Evolutionary conservation across 1,140 invertebrate genomes (phyloP), one percentile per base, ranked within the genome.

Genomic region (Aphis craccivora): DNA sequence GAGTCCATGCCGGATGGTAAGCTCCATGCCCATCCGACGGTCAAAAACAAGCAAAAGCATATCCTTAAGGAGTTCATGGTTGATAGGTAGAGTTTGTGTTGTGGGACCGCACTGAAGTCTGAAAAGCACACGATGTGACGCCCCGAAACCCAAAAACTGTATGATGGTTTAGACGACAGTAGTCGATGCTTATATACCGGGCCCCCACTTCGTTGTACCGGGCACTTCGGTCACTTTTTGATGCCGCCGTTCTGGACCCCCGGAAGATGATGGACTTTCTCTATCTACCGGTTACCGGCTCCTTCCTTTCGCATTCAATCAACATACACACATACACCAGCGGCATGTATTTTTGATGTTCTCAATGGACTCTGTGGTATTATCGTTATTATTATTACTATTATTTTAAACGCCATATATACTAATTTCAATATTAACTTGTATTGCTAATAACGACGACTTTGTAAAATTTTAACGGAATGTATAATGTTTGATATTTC

Each of bases 181-280:
- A 8, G 91, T 4, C 48, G 35, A 37, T 37, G 91, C 43, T 55
- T 93, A 90, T 93, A 93, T 93, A 93, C 91, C 91, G 43, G 48
- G 91, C 91, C 91, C 91, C 91, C 91, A 93, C 91, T 93, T 43
- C 81, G n/a, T 35, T 25, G 91, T 7, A 30, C 45, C 35, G 22
- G 23, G 81, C 25, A 22, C 91, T 53, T 67, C 91, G 48, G 81
- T 55, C 91, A 40, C 45, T 93, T 93, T 93, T 92, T 48, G 45
- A 84, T 55, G 91, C 30, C 91, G 30, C 76, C 91, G 91, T 25
- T 86, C 91, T 83, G 91, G 91, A 92, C 91, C 91, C 91, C 91
- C 91, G 91, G 91, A 93, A 93, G 91, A 86, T 43, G 81, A 40
- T 40, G 91, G 91, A 93, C 91, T 93, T 93, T 93, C 91, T 93